phyloP scores from a whole-genome alignment of 1,140 invertebrate species.

The Zeugodacus cucurbitae region DNA sequence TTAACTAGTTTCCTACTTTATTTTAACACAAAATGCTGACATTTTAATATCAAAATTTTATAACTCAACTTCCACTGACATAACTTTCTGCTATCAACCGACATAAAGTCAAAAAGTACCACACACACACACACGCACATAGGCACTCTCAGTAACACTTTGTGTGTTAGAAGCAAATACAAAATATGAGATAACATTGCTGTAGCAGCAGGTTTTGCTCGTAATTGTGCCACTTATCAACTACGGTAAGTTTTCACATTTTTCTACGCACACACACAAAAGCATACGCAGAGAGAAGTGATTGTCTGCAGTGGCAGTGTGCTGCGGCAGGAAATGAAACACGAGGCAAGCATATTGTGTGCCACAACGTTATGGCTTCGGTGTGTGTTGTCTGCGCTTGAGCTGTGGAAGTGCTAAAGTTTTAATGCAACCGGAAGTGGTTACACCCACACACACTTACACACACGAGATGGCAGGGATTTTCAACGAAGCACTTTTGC shows the following conservation, averaged over 20 bases:
- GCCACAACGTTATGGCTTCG: no score
- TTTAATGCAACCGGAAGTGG: constrained; percentile 35
- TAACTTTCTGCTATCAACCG: not conserved
- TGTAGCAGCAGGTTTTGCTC: constrained; percentile 21
- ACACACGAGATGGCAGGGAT: not conserved
- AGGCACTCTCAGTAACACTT: not conserved
- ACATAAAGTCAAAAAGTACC: not conserved
- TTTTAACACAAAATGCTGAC: not conserved
- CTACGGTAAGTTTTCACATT: constrained; percentile 4
- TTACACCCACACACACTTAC: not conserved
- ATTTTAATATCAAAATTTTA: not conserved
- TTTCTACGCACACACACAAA: not conserved
- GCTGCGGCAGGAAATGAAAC: not conserved
- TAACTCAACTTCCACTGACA: not conserved
- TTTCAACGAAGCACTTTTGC: not conserved
- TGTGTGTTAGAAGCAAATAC: not conserved
- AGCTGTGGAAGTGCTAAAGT: not conserved
- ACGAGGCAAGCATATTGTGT: not conserved
- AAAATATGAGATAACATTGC: not conserved
- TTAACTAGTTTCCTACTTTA: no score
- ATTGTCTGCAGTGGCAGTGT: no score
- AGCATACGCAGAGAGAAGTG: not conserved
- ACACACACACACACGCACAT: not conserved
- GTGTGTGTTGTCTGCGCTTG: not conserved
- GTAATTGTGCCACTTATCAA: constrained; percentile 33